Base-by-base conservation (phyloP, 2,797 vertebrate genomes). In the Hippoglossus hippoglossus region DNA sequence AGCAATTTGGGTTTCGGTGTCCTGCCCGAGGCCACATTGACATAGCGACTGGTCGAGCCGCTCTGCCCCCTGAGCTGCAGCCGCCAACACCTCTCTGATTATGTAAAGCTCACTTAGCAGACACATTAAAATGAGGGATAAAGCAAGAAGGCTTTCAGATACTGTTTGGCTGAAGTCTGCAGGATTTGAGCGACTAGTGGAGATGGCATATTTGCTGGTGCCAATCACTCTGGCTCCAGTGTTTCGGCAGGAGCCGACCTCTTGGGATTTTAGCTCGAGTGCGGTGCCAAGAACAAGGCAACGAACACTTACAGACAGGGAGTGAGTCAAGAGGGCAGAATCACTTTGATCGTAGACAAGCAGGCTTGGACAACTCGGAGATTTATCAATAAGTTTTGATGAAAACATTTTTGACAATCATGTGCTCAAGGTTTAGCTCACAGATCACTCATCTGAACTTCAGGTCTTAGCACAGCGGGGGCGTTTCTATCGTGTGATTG, bases 191-290 rank as follows among this genome's bases (percentile, higher is more conserved):
- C 19, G 13, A 34, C 26, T 51, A 19, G 41, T 62, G 53, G n/a
- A 56, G 13, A 3, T 16, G 8, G n/a, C 34, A 0, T 63, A 47
- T 69, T 56, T 52, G 15, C 44, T 21, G 44, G 12, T 63, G 68
- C 75, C 67, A 74, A 46, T 82, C 59, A 79, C n/a, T 74, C 56
- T n/a, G 49, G 26, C 56, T 77, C 13, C 55, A 47, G 47, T 54
- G 31, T 56, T 57, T 51, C 49, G 34, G 36, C 61, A 66, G 59
- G 50, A 74, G 60, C 24, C 11, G 10, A 47, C 24, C 65, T 54
- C 55, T 44, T 44, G 63, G 44, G 81, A 46, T 41, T 54, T 65
- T 22, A 54, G 34, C 47, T 47, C 28, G n/a, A 49, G 10, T 15
- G 15, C 44, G 22, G 53, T 24, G 66, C 69, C 64, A 86, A 75